A percentile compares a stretch with the other conserved stretches of the same genome.
These are phyloP conservation scores for Cynoglossus semilaevis DNA, from an alignment of 2,113 vertebrate genomes.

Conservation along the genomic window DNA sequence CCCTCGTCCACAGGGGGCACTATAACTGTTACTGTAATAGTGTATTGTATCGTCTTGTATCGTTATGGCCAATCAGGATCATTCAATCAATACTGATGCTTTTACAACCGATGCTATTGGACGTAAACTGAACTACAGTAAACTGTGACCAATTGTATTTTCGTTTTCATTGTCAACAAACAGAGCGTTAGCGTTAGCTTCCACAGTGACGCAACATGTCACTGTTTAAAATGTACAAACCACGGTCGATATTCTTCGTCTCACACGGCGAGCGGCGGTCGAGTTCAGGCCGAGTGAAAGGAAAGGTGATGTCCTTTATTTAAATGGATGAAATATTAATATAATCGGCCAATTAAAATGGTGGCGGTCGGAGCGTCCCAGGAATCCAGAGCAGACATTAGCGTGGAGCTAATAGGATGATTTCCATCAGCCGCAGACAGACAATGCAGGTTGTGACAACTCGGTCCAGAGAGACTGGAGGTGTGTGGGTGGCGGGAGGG, in stretches of 20 bases:
- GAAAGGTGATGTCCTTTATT: constrained; percentile 60
- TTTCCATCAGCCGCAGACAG: constrained; percentile 48
- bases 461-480: constrained; percentile 20
- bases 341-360: constrained; percentile 65
- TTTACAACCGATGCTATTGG: too few species aligned
- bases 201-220: not conserved
- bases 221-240: constrained; percentile 16
- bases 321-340: constrained; percentile 68
- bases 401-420: constrained; percentile 60
- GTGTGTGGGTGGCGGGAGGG: constrained; percentile 1
- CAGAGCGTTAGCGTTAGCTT: not conserved
- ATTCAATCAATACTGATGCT: too few species aligned
- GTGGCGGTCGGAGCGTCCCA: constrained; percentile 49
- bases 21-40: too few species aligned
- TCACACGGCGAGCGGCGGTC: constrained; percentile 13
- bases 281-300: constrained; percentile 37
- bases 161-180: not conserved
- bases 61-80: too few species aligned
- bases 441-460: constrained; percentile 25
- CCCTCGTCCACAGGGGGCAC: too few species aligned
- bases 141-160: too few species aligned
- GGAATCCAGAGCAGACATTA: constrained; percentile 60
- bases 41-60: too few species aligned
- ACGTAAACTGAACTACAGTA: too few species aligned
- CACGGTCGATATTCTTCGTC: constrained; percentile 26